Percentiles rank a stretch among this genome's conserved stretches.
These are phyloP conservation scores for Cyclopterus lumpus DNA, from an alignment of 2,797 vertebrate species.

Conservation along the genomic window DNA sequence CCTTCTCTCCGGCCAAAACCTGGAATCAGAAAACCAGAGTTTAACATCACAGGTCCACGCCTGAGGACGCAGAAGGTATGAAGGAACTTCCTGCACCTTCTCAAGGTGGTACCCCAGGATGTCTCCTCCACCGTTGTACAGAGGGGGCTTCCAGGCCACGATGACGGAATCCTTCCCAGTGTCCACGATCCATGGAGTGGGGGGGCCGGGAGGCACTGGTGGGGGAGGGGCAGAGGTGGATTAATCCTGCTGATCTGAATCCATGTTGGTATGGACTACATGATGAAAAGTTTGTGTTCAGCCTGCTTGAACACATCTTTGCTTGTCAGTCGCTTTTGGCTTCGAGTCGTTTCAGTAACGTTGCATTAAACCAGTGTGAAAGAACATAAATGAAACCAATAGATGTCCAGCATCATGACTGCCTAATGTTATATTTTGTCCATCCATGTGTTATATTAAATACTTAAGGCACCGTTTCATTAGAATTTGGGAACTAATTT, in stretches of 20 bases:
- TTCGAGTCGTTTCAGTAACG: no score
- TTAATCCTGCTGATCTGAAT: neutral
- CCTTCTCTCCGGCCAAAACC: slow-evolving; percentile 88
- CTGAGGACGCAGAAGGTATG: neutral
- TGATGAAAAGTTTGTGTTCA: neutral
- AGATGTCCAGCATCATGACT: no score
- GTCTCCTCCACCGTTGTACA: slow-evolving; percentile 96
- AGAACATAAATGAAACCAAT: no score
- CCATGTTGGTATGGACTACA: neutral
- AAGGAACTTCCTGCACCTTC: slow-evolving; percentile 76
- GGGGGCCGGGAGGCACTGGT: slow-evolving; percentile 93
- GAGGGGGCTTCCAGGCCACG: slow-evolving; percentile 93
- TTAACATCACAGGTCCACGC: neutral
- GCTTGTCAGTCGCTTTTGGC: no score
- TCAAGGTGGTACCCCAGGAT: slow-evolving; percentile 96
- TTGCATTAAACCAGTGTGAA: no score
- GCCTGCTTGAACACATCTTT: no score
- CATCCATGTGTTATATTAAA: no score
- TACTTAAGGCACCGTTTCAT: neutral
- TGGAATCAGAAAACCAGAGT: slow-evolving; percentile 11
- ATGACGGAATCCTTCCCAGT: slow-evolving; percentile 91
- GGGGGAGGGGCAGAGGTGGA: neutral
- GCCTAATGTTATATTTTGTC: no score
- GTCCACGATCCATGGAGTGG: slow-evolving; percentile 90
- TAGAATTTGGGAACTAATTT: neutral